Conservation (phyloP, 1,140 invertebrate genomes). For the Drosophila rufa region DNA sequence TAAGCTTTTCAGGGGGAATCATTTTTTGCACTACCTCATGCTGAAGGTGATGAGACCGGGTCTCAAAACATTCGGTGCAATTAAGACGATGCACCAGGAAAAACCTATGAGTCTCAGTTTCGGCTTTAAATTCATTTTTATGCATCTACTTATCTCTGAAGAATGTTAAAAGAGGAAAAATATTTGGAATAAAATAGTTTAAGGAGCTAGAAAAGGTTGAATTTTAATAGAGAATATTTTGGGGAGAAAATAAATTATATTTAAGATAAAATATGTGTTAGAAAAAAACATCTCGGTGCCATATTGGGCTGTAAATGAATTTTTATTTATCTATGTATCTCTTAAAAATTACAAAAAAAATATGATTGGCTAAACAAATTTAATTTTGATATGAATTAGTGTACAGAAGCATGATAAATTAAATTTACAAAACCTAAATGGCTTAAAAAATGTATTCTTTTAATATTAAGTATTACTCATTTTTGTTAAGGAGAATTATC, state of each 20-base stretch:
- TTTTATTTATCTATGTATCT: rapidly evolving
- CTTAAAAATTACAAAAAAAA: background rate
- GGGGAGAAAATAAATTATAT: too few species aligned
- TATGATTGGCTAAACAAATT: too few species aligned
- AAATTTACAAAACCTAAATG: background rate
- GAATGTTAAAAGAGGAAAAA: too few species aligned
- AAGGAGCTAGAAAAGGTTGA: too few species aligned
- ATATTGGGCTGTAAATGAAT: background rate
- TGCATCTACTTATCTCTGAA: too few species aligned
- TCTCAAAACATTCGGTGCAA: conserved; percentile 25
- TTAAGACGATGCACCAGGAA: conserved; percentile 16
- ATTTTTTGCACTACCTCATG: conserved; percentile 26
- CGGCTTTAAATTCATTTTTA: too few species aligned
- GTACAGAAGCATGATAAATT: background rate
- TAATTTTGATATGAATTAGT: background rate
- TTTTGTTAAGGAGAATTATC: too few species aligned
- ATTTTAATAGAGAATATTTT: too few species aligned
- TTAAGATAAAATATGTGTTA: background rate
- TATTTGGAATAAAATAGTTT: too few species aligned
- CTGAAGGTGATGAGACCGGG: conserved; percentile 5
- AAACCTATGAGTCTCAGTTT: background rate
- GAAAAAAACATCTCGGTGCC: background rate
- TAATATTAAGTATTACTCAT: too few species aligned
- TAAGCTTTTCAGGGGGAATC: conserved; percentile 16
- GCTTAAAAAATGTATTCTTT: background rate